Evolutionary conservation across 2,888 invertebrate genomes (phyloP).

Genomic region (Automeris io): DNA sequence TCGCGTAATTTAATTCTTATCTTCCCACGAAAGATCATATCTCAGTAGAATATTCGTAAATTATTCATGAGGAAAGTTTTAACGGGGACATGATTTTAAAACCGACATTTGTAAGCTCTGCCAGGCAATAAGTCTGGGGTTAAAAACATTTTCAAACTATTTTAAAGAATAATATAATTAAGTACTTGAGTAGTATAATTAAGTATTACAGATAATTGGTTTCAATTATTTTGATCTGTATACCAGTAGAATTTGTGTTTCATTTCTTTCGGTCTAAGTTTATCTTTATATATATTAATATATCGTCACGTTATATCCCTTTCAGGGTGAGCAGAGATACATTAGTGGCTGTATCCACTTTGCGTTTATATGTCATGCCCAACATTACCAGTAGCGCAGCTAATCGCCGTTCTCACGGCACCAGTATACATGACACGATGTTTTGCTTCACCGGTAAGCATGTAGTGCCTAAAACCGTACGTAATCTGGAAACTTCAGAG

Average conservation of each 20-base stretch:
- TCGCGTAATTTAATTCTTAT: slow-evolving; percentile 71
- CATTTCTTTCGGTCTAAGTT: no score
- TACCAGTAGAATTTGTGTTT: neutral
- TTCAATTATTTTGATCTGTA: neutral
- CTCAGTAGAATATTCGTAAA: slow-evolving; percentile 72
- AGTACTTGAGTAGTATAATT: neutral
- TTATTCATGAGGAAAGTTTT: slow-evolving; percentile 76
- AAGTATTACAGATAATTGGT: neutral
- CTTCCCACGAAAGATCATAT: slow-evolving; percentile 67
- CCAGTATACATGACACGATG: no score
- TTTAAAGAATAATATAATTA: slow-evolving; percentile 7
- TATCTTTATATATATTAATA: no score
- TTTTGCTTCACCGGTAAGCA: no score
- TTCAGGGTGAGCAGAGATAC: no score
- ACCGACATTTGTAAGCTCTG: slow-evolving; percentile 69
- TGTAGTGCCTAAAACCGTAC: no score
- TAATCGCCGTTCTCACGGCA: no score
- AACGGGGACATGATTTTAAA: slow-evolving; percentile 73
- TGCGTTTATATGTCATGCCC: no score
- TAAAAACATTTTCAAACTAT: slow-evolving; percentile 21
- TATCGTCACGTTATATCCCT: no score
- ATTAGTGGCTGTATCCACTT: no score
- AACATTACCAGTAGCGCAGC: no score
- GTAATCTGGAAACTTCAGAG: no score
- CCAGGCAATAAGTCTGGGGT: slow-evolving; percentile 42